Percentiles rank a stretch among this genome's conserved stretches.
These are phyloP conservation scores for Sylvietta virens DNA, from an alignment of 2,113 vertebrate species.

Conservation along the genomic window DNA sequence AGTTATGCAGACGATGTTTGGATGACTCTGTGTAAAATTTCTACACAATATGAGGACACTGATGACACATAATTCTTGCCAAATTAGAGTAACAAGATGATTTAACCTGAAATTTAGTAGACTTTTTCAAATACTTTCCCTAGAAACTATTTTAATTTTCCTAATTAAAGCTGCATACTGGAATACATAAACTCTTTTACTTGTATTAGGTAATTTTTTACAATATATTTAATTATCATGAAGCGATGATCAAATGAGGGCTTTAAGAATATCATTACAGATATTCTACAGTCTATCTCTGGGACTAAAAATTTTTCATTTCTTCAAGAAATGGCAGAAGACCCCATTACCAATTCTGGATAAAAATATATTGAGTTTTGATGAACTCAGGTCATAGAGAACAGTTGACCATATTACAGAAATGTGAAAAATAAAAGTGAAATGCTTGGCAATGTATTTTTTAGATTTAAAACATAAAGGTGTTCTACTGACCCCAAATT, in stretches of 20 bases:
- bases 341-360: neutral
- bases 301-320: neutral
- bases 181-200: neutral
- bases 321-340: neutral
- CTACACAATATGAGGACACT: neutral
- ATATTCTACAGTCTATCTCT: neutral
- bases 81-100: neutral
- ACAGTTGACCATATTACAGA: neutral
- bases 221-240: neutral
- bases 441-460: neutral
- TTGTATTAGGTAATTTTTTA: neutral
- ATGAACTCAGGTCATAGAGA: neutral
- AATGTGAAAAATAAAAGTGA: neutral
- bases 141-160: neutral
- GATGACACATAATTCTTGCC: neutral
- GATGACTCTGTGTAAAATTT: neutral
- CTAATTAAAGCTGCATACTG: neutral
- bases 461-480: neutral
- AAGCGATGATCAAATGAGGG: neutral
- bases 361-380: conserved; percentile 5
- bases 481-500: neutral
- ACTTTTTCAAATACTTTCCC: neutral
- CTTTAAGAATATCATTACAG: neutral
- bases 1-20: neutral
- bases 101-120: neutral